Percentiles rank a stretch among this genome's conserved stretches.
These are phyloP conservation scores for Lepus timidus DNA, from an alignment of 2,113 vertebrate genomes.

Conservation along the genomic window DNA sequence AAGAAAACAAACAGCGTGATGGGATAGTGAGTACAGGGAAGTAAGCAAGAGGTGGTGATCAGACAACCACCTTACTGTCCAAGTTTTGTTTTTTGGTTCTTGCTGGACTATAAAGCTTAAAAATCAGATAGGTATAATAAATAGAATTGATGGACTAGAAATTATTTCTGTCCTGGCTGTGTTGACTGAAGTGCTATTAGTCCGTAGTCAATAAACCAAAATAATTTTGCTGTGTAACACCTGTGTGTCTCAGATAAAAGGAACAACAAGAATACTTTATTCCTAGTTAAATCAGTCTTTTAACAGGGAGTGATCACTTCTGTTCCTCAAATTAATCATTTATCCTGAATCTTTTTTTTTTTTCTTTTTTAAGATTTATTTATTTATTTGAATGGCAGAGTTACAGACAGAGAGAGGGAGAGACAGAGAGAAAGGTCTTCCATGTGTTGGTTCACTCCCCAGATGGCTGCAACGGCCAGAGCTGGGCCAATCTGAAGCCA, in stretches of 20 bases:
- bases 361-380: too few relatives aligned
- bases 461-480: too few relatives aligned
- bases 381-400: too few relatives aligned
- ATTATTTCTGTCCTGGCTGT: not conserved
- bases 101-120: constrained; percentile 14
- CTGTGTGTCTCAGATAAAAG: constrained; percentile 42
- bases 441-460: too few relatives aligned
- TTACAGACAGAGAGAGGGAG: too few relatives aligned
- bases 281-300: constrained; percentile 15
- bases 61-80: not conserved
- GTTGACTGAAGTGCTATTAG: not conserved
- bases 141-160: not conserved
- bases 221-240: constrained; percentile 10
- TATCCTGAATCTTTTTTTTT: not conserved
- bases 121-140: not conserved
- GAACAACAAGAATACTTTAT: constrained; percentile 11
- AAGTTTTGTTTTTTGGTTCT: constrained; percentile 22
- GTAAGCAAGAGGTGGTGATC: not conserved
- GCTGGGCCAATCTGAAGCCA: too few relatives aligned
- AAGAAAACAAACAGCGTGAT: too few relatives aligned
- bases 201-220: not conserved
- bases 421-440: too few relatives aligned
- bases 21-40: not conserved
- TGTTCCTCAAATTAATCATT: not conserved
- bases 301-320: not conserved